These are phyloP conservation scores for Papilio polyxenes DNA, from an alignment of 1,140 invertebrate species.

Conservation along the genomic window DNA sequence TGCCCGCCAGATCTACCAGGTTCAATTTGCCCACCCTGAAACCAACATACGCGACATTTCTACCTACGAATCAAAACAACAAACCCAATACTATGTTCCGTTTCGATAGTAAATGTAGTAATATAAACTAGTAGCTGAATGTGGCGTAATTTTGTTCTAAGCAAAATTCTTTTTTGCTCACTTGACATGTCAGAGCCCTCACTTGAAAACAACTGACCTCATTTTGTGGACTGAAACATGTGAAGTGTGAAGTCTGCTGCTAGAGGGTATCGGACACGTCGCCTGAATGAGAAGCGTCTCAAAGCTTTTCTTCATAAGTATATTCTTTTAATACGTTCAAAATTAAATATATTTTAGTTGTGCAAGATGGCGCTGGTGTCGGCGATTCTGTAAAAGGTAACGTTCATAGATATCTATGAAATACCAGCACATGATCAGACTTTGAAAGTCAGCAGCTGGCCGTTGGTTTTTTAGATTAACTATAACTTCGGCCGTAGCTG, in stretches of 20 bases:
- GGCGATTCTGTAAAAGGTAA: background rate
- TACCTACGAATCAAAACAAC: background rate
- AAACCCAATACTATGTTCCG: background rate
- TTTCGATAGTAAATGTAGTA: background rate
- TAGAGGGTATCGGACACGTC: background rate
- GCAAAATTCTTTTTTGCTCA: background rate
- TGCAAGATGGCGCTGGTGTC: background rate
- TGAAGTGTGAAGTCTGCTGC: background rate
- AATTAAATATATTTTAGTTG: background rate
- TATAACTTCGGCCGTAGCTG: background rate
- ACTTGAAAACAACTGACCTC: background rate
- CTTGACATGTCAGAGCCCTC: background rate
- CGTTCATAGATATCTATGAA: background rate
- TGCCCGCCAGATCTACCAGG: conserved; percentile 89
- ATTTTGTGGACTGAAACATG: background rate
- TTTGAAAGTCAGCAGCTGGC: background rate
- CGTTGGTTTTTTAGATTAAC: background rate
- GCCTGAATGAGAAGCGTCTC: background rate
- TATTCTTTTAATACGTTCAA: background rate
- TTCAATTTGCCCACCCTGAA: conserved; percentile 87
- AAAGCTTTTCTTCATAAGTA: background rate
- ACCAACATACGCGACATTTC: conserved; percentile 16
- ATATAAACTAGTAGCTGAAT: background rate
- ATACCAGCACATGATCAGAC: background rate
- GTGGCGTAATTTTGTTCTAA: background rate